Evolutionary conservation across 2,113 vertebrate species (phyloP), one percentile per base, ranked within the genome.

Genomic region (Phaethornis superciliosus): DNA sequence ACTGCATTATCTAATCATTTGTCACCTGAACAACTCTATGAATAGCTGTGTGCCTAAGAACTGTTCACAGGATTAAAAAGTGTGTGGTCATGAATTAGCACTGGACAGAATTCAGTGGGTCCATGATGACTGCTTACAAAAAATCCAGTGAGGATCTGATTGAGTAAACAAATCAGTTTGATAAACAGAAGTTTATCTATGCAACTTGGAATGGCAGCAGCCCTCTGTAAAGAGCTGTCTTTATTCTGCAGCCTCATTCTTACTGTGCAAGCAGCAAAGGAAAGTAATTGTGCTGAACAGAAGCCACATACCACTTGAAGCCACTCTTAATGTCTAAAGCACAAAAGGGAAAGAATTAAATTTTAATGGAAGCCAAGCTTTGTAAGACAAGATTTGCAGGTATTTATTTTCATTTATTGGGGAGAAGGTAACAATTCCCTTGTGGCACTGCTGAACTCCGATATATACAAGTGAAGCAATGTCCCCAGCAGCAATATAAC

Each of bases 331-430:
- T 40, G 55, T 17, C 24, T 63, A 91, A 84, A 35, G 76, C 80
- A 93, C 72, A 95, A 95, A 95, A 94, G 82, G 46, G 33, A 95
- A 54, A 63, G 89, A 93, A 95, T 91, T 95, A 72, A 42, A 68
- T 87, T 90, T 94, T 95, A 94, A 95, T 60, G 35, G 72, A 62
- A 93, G 58, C 55, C 76, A 91, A 89, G 56, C 27, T 86, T 81
- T 78, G 69, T 20, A 90, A 89, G 30, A 24, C 68, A 78, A 84
- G 94, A 88, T 82, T 87, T 86, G 42, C 37, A 90, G 49, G 46
- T 89, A 87, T 91, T 95, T 86, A 69, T 94, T 88, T 84, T 84
- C 74, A 47, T 77, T 83, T 84, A 30, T 72, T 83, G 44, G 72
- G 81, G 70, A 89, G 65, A 52, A 72, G 52, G 72, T 56, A 87